A percentile compares a stretch with the other conserved stretches of the same genome.
phyloP scores from a whole-genome alignment of 1,140 invertebrate genomes.

The Pseudomyrmex concolor region DNA sequence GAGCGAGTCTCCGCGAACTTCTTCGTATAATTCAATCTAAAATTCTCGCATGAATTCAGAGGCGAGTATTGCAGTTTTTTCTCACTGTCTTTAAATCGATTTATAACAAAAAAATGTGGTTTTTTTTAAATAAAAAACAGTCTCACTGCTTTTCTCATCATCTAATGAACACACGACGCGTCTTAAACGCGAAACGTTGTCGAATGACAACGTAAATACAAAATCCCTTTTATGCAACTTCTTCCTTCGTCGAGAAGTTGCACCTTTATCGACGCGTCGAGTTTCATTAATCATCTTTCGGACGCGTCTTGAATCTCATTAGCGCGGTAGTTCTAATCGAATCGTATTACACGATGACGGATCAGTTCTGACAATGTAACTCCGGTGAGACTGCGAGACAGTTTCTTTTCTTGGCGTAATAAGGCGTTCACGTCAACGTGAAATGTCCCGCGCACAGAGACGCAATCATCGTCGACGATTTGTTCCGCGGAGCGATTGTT shows the following conservation, averaged over 20 bases:
- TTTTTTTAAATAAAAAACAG: conserved; percentile 56
- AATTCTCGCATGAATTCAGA: conserved; percentile 1
- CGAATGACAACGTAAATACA: conserved; percentile 7
- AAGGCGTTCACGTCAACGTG: conserved; percentile 20
- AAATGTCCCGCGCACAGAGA: background rate
- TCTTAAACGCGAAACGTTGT: conserved; percentile 41
- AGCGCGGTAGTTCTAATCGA: conserved; percentile 68
- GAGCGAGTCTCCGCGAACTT: background rate
- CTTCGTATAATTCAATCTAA: conserved; percentile 14
- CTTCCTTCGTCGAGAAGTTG: conserved; percentile 50
- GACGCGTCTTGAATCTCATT: conserved; percentile 47
- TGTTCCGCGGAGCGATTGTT: no score
- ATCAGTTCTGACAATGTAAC: conserved; percentile 63
- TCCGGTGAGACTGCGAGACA: conserved; percentile 34
- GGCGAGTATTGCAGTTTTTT: background rate
- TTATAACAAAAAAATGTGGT: background rate
- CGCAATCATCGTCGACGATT: background rate
- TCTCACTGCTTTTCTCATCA: conserved; percentile 1
- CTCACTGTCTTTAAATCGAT: background rate
- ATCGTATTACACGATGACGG: conserved; percentile 71
- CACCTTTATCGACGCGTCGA: conserved; percentile 41
- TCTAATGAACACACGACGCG: conserved; percentile 47
- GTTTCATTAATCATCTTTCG: conserved; percentile 69
- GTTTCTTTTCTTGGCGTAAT: background rate
- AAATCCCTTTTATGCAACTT: conserved; percentile 57